Evolutionary conservation across 2,888 invertebrate genomes (phyloP).

Genomic region (Melitaea athalia): DNA sequence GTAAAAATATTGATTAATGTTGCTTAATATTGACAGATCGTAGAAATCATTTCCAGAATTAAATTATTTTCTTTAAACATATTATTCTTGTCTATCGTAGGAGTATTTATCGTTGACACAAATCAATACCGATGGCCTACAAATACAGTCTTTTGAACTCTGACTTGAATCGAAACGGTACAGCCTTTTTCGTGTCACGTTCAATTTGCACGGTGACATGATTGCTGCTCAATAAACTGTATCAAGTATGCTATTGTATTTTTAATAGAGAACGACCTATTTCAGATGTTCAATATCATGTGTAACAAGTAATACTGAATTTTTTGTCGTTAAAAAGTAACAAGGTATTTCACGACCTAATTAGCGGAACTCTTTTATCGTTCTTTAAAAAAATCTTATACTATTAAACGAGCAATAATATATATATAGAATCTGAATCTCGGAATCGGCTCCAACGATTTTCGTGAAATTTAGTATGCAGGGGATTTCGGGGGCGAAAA

Average conservation of each 20-base stretch:
- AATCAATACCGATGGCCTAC: constrained; percentile 11
- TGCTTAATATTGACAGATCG: too few species aligned
- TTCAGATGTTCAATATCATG: too few species aligned
- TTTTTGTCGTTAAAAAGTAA: neutral
- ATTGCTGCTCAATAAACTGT: constrained; percentile 26
- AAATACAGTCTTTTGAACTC: constrained; percentile 33
- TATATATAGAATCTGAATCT: too few species aligned
- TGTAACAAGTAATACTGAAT: neutral
- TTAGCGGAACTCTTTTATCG: too few species aligned
- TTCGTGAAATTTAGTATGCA: too few species aligned
- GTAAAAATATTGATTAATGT: too few species aligned
- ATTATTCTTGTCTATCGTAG: neutral
- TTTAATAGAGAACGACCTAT: neutral
- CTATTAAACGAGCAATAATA: too few species aligned
- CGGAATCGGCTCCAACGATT: too few species aligned
- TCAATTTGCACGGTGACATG: constrained; percentile 37
- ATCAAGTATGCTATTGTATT: constrained; percentile 22
- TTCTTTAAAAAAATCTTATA: too few species aligned
- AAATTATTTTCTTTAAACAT: neutral
- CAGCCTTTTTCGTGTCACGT: constrained; percentile 43
- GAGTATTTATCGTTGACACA: neutral
- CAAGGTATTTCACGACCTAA: too few species aligned
- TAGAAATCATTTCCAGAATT: too few species aligned
- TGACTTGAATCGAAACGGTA: constrained; percentile 37
- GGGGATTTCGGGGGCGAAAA: too few species aligned